A percentile compares a stretch with the other conserved stretches of the same genome.
Evolutionary conservation across 2,113 vertebrate genomes (phyloP).

Genomic region (Vidua chalybeata): DNA sequence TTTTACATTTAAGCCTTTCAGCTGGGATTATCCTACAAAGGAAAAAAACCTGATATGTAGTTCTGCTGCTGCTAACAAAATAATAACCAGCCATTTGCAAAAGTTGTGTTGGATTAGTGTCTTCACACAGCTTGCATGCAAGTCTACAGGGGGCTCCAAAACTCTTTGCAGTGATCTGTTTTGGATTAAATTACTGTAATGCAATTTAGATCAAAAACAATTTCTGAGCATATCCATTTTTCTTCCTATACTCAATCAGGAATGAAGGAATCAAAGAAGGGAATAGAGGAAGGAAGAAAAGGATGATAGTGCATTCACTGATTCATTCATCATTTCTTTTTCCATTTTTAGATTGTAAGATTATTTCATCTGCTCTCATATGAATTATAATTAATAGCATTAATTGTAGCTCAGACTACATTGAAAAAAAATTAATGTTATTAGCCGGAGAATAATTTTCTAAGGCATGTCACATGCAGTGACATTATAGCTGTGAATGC

Average conservation of each 20-base stretch:
- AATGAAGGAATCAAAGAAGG: background rate
- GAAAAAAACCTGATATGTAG: background rate
- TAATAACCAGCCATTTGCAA: background rate
- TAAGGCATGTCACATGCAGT: background rate
- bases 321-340: slow-evolving; percentile 21
- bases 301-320: background rate
- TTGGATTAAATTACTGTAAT: slow-evolving; percentile 1
- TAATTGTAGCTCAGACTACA: slow-evolving; percentile 31
- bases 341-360: background rate
- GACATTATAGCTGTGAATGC: background rate
- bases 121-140: background rate
- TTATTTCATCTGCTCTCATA: slow-evolving; percentile 36
- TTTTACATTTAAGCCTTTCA: background rate
- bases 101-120: background rate
- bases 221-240: background rate
- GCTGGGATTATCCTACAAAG: background rate
- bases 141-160: slow-evolving; percentile 47
- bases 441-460: slow-evolving; percentile 37
- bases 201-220: slow-evolving; percentile 9
- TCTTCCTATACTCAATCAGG: background rate
- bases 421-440: slow-evolving; percentile 50
- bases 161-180: slow-evolving; percentile 7
- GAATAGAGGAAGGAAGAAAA: slow-evolving; percentile 12
- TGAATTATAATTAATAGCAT: slow-evolving; percentile 36
- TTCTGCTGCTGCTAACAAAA: background rate